Evolutionary conservation across 2,113 vertebrate genomes (phyloP).

Genomic region (Tiliqua scincoides): DNA sequence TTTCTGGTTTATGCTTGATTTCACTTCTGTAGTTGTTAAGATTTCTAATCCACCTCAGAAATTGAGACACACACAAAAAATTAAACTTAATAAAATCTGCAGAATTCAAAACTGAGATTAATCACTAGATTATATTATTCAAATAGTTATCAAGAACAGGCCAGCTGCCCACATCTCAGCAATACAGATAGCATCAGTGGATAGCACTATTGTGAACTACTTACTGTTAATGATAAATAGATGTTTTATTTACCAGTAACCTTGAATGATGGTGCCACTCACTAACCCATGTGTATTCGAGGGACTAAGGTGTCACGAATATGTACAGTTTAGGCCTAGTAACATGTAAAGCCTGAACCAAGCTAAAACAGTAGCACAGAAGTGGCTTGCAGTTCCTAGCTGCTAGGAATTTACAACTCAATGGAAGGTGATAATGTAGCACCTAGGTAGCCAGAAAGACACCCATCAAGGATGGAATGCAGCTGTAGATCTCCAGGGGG

Average conservation of each 20-base stretch:
- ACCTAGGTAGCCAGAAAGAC: too few species aligned
- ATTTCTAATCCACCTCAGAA: neutral
- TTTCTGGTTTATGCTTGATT: neutral
- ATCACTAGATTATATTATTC: neutral
- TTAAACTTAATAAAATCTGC: neutral
- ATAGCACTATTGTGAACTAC: neutral
- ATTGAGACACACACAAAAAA: neutral
- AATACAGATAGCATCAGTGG: neutral
- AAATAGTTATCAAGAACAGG: neutral
- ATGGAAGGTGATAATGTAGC: too few species aligned
- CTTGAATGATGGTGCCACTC: too few species aligned
- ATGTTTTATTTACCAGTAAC: neutral
- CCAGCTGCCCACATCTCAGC: neutral
- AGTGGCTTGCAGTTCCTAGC: too few species aligned
- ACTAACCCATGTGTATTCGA: too few species aligned
- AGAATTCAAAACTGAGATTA: neutral
- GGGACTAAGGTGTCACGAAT: too few species aligned
- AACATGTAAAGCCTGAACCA: too few species aligned
- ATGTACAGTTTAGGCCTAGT: too few species aligned
- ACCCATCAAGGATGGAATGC: too few species aligned
- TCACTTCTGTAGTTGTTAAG: neutral
- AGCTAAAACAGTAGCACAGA: neutral
- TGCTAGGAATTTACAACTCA: too few species aligned
- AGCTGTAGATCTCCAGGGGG: too few species aligned
- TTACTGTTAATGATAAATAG: neutral